Percentiles rank a stretch among this genome's conserved stretches.
phyloP scores from a whole-genome alignment of 2,888 invertebrate genomes.

The Drosophila kuntzei region DNA sequence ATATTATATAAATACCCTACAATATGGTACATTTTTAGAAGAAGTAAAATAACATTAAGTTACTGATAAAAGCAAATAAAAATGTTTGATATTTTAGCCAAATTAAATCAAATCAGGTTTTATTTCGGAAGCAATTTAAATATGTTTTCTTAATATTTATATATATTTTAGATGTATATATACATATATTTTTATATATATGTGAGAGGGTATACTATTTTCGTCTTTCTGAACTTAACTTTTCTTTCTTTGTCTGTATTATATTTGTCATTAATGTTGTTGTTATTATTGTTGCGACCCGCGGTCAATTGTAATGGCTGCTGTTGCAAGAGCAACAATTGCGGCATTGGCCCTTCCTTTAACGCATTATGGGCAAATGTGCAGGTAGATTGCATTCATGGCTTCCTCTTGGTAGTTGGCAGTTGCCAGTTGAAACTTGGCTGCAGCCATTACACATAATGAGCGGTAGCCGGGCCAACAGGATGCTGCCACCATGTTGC shows the following conservation, averaged over 20 bases:
- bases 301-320: constrained; percentile 33
- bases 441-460: constrained; percentile 75
- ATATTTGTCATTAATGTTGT: constrained; percentile 30
- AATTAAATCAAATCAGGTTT: too few species aligned
- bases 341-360: constrained; percentile 50
- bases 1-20: too few species aligned
- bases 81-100: too few species aligned
- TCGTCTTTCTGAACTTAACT: neutral
- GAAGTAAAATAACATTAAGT: too few species aligned
- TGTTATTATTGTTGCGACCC: constrained; percentile 29
- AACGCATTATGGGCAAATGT: constrained; percentile 57
- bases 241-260: constrained; percentile 5
- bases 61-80: too few species aligned
- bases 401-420: constrained; percentile 50
- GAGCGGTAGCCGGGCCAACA: constrained; percentile 62
- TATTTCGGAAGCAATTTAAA: too few species aligned
- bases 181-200: too few species aligned
- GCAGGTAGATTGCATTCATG: constrained; percentile 74
- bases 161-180: too few species aligned
- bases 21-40: too few species aligned
- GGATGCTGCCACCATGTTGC: constrained; percentile 44
- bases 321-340: constrained; percentile 30
- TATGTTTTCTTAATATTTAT: too few species aligned
- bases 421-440: constrained; percentile 43
- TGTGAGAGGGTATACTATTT: constrained; percentile 1